These are phyloP conservation scores for Acleris laterana DNA, from an alignment of 2,888 invertebrate species.

Conservation along the genomic window DNA sequence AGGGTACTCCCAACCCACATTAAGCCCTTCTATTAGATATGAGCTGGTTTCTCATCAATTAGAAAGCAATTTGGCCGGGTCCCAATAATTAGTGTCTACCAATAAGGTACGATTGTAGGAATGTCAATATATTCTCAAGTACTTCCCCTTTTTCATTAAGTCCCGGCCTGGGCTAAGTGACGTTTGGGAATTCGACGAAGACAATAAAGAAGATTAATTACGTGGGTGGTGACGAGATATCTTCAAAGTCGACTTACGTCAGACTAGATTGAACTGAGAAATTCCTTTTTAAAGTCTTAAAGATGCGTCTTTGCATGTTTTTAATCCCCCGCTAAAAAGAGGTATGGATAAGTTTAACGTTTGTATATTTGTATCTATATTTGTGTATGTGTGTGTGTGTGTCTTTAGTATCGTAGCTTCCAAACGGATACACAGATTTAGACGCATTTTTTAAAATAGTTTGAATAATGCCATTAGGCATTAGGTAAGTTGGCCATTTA, in stretches of 20 bases:
- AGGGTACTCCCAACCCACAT: not conserved
- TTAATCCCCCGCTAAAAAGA: too few species aligned
- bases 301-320: too few species aligned
- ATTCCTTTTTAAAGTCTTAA: too few species aligned
- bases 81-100: conserved; percentile 27
- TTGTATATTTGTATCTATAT: too few species aligned
- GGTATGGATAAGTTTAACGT: too few species aligned
- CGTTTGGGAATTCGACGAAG: conserved; percentile 15
- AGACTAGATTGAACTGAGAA: too few species aligned
- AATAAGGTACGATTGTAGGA: conserved; percentile 28
- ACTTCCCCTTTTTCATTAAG: conserved; percentile 31
- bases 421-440: too few species aligned
- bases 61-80: conserved; percentile 21
- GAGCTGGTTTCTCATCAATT: conserved; percentile 12
- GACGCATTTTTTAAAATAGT: too few species aligned
- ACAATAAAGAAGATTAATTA: conserved; percentile 27
- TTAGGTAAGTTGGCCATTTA: too few species aligned
- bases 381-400: too few species aligned
- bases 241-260: not conserved
- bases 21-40: not conserved
- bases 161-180: conserved; percentile 18
- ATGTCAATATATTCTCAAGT: conserved; percentile 35
- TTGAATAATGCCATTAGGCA: too few species aligned
- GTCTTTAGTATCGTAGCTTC: too few species aligned
- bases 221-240: conserved; percentile 16